Percentiles rank a stretch among this genome's conserved stretches.
These are phyloP conservation scores for Thumatha senex DNA, from an alignment of 2,888 invertebrate species.

Conservation along the genomic window DNA sequence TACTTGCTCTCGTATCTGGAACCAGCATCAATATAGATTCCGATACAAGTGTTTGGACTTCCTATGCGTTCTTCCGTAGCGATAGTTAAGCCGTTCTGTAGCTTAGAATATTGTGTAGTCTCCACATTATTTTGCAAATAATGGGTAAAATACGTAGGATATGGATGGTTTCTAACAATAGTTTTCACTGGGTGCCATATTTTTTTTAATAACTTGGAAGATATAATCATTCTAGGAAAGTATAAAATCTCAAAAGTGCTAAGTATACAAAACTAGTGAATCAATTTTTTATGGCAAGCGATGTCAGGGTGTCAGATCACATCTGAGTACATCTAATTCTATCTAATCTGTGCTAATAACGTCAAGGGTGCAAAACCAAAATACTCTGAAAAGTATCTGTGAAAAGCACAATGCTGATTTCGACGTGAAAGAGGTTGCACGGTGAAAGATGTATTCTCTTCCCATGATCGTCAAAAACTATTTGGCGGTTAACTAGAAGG, in stretches of 20 bases:
- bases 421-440: too few species aligned
- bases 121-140: slow-evolving; percentile 87
- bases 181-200: slow-evolving; percentile 55
- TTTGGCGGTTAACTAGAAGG: too few species aligned
- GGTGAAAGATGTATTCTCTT: too few species aligned
- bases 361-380: too few species aligned
- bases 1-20: slow-evolving; percentile 56
- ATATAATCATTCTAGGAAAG: slow-evolving; percentile 34
- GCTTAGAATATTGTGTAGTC: slow-evolving; percentile 88
- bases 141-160: slow-evolving; percentile 70
- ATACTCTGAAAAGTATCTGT: too few species aligned
- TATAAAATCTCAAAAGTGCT: background rate
- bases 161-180: slow-evolving; percentile 83
- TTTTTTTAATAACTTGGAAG: slow-evolving; percentile 25
- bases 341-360: too few species aligned
- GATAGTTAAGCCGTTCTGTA: slow-evolving; percentile 93
- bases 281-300: background rate
- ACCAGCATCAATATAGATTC: slow-evolving; percentile 62
- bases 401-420: too few species aligned
- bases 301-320: background rate
- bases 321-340: too few species aligned
- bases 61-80: slow-evolving; percentile 95
- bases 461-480: too few species aligned
- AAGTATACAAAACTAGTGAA: background rate
- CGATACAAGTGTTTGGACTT: slow-evolving; percentile 77